Evolutionary conservation across 1,140 invertebrate species (phyloP).

Genomic region (Leptoteleia sp.): DNA sequence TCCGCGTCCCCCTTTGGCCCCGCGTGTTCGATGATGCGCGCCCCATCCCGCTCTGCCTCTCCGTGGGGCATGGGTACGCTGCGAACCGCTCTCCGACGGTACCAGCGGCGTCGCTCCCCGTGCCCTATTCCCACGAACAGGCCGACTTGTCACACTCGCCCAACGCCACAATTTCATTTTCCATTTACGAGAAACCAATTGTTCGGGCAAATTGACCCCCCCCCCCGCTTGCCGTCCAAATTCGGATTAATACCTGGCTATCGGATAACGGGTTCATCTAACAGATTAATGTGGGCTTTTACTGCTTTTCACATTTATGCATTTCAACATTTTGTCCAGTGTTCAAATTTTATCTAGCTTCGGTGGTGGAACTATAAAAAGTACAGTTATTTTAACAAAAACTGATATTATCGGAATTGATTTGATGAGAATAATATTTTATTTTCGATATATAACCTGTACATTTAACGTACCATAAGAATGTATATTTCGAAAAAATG

Average conservation of each 20-base stretch:
- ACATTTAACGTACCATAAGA: constrained; percentile 14
- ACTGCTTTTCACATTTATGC: no score
- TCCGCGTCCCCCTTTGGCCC: constrained; percentile 43
- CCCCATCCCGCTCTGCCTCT: neutral
- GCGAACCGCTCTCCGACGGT: constrained; percentile 1
- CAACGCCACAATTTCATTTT: neutral
- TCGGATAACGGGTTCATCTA: no score
- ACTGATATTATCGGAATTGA: constrained; percentile 23
- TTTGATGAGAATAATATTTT: constrained; percentile 21
- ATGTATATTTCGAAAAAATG: no score
- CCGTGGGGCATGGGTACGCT: neutral
- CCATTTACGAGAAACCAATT: neutral
- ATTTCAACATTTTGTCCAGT: no score
- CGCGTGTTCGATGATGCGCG: constrained; percentile 29
- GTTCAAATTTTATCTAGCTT: no score
- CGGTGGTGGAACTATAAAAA: no score
- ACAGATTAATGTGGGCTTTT: no score
- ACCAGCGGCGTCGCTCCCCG: constrained; percentile 8
- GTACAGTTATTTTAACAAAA: constrained; percentile 31
- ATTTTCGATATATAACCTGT: constrained; percentile 14
- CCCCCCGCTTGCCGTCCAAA: no score
- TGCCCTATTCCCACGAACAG: constrained; percentile 4
- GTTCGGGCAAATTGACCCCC: neutral
- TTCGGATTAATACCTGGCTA: no score
- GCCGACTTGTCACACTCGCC: constrained; percentile 6